These are phyloP conservation scores for Crypturellus tataupa DNA, from an alignment of 2,797 vertebrate genomes.

Conservation along the genomic window DNA sequence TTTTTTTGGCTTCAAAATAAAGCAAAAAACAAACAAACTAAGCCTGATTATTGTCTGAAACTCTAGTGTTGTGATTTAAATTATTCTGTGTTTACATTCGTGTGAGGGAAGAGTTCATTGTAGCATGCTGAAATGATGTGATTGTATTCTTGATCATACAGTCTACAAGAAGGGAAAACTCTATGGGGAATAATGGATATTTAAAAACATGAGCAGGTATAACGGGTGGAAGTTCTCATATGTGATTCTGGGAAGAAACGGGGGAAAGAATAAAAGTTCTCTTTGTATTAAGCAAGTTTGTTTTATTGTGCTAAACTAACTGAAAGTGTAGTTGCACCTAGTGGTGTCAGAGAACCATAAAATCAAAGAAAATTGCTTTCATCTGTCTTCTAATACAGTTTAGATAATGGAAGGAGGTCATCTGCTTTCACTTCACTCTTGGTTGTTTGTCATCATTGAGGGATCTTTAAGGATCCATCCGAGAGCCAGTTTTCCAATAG, in stretches of 20 bases:
- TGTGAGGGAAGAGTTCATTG: background rate
- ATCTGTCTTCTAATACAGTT: background rate
- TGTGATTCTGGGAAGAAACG: background rate
- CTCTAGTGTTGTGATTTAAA: background rate
- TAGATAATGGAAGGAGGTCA: slow-evolving; percentile 21
- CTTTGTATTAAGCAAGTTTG: background rate
- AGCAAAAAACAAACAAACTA: background rate
- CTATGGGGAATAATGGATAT: background rate
- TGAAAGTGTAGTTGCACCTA: background rate
- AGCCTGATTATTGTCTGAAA: background rate
- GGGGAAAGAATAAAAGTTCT: rapidly evolving
- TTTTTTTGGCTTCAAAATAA: background rate
- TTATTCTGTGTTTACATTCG: background rate
- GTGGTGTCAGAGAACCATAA: background rate
- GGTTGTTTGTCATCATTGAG: slow-evolving; percentile 14
- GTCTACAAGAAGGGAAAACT: background rate
- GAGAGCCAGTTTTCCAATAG: slow-evolving; percentile 36
- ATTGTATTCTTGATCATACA: background rate
- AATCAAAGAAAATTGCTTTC: background rate
- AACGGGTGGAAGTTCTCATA: background rate
- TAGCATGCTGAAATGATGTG: background rate
- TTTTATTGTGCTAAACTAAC: background rate
- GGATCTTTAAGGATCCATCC: slow-evolving; percentile 14
- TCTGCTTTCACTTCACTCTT: slow-evolving; percentile 44
- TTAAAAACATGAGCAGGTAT: background rate